phyloP scores from a whole-genome alignment of 2,888 invertebrate species.

The Cecidostiba fungosa region DNA sequence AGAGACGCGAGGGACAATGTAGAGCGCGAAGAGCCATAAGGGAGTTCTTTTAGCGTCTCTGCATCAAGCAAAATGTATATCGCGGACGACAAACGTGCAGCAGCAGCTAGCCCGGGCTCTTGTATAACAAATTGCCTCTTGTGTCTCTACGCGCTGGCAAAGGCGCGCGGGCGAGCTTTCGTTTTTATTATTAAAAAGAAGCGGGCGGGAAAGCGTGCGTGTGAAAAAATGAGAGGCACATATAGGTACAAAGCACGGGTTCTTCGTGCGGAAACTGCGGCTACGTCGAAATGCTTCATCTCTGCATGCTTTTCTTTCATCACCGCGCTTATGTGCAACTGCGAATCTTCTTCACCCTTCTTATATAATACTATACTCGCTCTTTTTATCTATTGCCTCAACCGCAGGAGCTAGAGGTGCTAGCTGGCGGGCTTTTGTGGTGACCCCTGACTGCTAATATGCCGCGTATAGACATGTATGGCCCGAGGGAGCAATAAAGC shows the following conservation, averaged over 20 bases:
- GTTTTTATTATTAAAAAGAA: constrained; percentile 37
- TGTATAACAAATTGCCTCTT: constrained; percentile 46
- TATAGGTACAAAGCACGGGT: not conserved
- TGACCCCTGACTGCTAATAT: constrained; percentile 18
- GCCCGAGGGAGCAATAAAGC: constrained; percentile 41
- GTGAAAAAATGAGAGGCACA: constrained; percentile 8
- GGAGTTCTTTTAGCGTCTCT: constrained; percentile 14
- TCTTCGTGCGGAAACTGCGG: not conserved
- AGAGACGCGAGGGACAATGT: not conserved
- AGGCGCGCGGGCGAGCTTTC: not conserved
- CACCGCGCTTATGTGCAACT: not conserved
- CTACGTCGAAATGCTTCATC: not conserved
- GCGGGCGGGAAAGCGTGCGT: not conserved
- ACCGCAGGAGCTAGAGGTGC: not conserved
- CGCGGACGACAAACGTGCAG: not conserved
- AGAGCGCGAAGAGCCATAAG: constrained; percentile 6
- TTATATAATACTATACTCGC: not conserved
- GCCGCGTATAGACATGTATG: not conserved
- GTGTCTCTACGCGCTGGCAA: not conserved
- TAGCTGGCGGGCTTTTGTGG: constrained; percentile 29
- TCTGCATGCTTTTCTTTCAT: not conserved
- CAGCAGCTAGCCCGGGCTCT: not conserved
- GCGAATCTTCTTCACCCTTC: constrained; percentile 19
- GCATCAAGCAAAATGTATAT: not conserved
- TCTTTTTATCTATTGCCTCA: constrained; percentile 30